These are phyloP conservation scores for Porites divaricata DNA, from an alignment of 92 coral and sea anemone genomes.

Conservation along the genomic window DNA sequence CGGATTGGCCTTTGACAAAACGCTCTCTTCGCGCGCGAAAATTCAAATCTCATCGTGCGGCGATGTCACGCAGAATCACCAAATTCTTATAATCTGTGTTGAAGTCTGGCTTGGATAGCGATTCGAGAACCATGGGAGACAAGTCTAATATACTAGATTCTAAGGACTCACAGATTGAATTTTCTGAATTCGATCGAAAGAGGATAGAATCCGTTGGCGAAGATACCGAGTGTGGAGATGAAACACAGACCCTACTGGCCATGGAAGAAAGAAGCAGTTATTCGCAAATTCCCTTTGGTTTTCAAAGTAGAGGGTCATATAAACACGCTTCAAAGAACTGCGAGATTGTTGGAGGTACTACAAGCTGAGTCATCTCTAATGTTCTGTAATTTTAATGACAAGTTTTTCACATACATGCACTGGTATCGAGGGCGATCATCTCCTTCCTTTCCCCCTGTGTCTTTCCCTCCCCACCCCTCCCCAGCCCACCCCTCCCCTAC, in stretches of 20 bases:
- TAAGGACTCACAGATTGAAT: neutral
- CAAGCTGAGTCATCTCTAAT: no score
- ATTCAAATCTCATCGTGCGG: constrained; percentile 1
- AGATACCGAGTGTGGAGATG: constrained; percentile 4
- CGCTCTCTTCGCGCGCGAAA: neutral
- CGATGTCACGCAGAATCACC: neutral
- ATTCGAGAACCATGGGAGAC: neutral
- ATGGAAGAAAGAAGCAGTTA: constrained; percentile 53
- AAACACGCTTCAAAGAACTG: constrained; percentile 95
- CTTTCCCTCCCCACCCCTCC: neutral
- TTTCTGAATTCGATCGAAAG: neutral
- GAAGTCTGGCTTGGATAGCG: neutral
- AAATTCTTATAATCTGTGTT: neutral
- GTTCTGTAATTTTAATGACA: no score
- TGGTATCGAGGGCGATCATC: neutral
- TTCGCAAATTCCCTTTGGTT: constrained; percentile 91
- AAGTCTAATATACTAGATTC: no score
- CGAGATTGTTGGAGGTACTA: constrained; percentile 92
- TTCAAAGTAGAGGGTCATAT: constrained; percentile 86
- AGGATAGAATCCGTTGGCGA: constrained; percentile 17
- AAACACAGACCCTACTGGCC: neutral
- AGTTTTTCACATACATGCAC: no score
- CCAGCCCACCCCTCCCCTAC: neutral
- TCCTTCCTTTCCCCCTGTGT: no score
- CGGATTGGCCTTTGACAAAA: no score